Evolutionary conservation across 2,888 invertebrate species (phyloP), one percentile per base, ranked within the genome.

Genomic region (Parnassius orleans): DNA sequence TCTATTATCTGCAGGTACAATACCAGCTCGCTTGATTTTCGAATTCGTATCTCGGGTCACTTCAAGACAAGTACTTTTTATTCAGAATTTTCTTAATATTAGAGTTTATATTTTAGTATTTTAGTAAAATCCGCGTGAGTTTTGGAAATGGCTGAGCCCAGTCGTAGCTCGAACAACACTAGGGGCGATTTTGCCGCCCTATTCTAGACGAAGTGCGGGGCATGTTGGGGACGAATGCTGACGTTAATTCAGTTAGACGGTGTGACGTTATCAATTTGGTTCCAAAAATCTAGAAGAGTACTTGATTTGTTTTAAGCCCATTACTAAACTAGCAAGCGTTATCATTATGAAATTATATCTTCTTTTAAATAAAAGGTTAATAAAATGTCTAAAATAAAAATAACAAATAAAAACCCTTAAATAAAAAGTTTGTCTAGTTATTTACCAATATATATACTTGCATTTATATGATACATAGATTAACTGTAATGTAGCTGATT

Each of bases 161-260:
- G 64, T 57, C 67, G 67, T 57, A 67, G 72, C 72, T 71, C 73
- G 72, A 65, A 58, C 65, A 66, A 66, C 60, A 83, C 84, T 83
- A 72, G 78, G 72, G 79, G 76, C 71, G 76, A 76, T 64, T 72
- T 69, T 63, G 67, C 69, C 50, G 54, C 62, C 69, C 68, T 71
- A 67, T 69, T 69, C 56, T 60, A 54, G 65, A 63, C 67, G 64
- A 68, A 66, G 80, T 78, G 81, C 76, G 79, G 79, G 79, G 78
- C 75, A 65, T 67, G 62, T 65, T 61, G 57, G 61, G 69, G 68
- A 69, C 68, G 62, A 69, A 55, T 70, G 73, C 70, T 71, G 69
- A 71, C 71, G 77, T 75, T 86, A 88, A 89, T 88, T 82, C 77
- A 83, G 75, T 87, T 88, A 87, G 69, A 68, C 65, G 55, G 50